Evolutionary conservation across 2,113 vertebrate species (phyloP), one percentile per base, ranked within the genome.

Genomic region (Planiliza haematocheilus): DNA sequence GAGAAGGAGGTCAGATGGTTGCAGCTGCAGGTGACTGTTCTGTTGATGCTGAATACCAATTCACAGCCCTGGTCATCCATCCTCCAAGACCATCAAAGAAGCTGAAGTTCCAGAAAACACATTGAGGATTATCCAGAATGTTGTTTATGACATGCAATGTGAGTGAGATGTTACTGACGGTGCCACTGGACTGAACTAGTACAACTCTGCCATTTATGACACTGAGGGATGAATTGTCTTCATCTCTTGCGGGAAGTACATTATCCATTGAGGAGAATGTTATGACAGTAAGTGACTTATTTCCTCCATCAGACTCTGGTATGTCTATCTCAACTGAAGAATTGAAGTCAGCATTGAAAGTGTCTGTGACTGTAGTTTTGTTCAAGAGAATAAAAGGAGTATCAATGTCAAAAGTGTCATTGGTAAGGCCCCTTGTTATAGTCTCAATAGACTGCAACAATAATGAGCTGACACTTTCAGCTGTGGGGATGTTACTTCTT

Each of bases 1-100:
- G 96, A 97, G 85, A 97, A 98, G 0, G 95, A 94, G 0, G 96
- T 98, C 70, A 96, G 85, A 59, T 97, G 97, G 80, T 85, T 87
- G 77, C 96, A 97, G 58, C 20, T 88, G 79, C 97, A 98, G 8
- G 82, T 86, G 37, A 90, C 89, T 0, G 14, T 51, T 24, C 57
- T 41, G 1, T 56, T 68, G 2, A 0, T 4, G 0, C 1, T 11
- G 2, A 61, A 51, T 0, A 17, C 2, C 0, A 79, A 43, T 0
- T 18, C 1, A 37, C 96, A 96, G 0, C 76, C 84, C 0, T 55
- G 2, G 0, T 20, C 3, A 1, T 95, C 94, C 96, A 96, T 1
- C 74, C 88, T 1, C 88, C 90, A 0, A 50, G 37, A 4, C 58
- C 76, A 2, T 70, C 57, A 43, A 89, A 90, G 18, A 92, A 89